Base-by-base conservation (phyloP, 2,797 vertebrate genomes). In the Ptychadena robeensis region DNA sequence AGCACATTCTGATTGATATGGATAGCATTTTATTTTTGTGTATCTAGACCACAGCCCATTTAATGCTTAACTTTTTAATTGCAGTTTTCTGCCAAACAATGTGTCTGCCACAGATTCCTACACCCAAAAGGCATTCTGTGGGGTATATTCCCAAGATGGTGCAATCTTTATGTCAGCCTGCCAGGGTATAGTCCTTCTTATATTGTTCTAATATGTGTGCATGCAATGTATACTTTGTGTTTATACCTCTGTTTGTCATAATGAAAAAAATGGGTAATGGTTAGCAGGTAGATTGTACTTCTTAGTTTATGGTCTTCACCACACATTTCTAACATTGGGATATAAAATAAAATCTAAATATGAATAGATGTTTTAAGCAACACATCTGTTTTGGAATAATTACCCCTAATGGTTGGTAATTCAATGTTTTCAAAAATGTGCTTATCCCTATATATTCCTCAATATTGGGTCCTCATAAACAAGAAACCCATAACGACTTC, bases 41-140 rank as follows among this genome's bases (percentile, higher is more conserved):
- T 18, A 48, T 48, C 40, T 48, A 48, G 10, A 48, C 40, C 3
- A 4, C 40, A 48, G 40, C 40, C 40, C 40, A 15, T 48, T 48
- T 48, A 15, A 48, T 15, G 12, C 40, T 18, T 4, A 59, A 80
- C 57, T 72, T 64, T 82, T 82, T 82, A 70, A 86, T 83, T 79
- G n/a, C 89, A 98, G 97, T 89, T 98, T 97, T 89, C 92, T 98
- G 88, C 97, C 97, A 89, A 97, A 97, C 86, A 91, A 95, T 79
- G 92, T 97, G 63, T 90, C 90, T 76, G 94, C 94, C 90, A 95
- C 93, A 65, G 96, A 97, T 83, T 94, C 91, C 4, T 97, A 96
- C 89, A 92, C 94, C 80, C 96, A 98, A 93, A 98, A 98, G 91
- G 96, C 95, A 32, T 98, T 98, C 92, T 98, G 97, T 85, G 97